These are phyloP conservation scores for Ophion obscuratus DNA, from an alignment of 2,888 invertebrate species.

Conservation along the genomic window DNA sequence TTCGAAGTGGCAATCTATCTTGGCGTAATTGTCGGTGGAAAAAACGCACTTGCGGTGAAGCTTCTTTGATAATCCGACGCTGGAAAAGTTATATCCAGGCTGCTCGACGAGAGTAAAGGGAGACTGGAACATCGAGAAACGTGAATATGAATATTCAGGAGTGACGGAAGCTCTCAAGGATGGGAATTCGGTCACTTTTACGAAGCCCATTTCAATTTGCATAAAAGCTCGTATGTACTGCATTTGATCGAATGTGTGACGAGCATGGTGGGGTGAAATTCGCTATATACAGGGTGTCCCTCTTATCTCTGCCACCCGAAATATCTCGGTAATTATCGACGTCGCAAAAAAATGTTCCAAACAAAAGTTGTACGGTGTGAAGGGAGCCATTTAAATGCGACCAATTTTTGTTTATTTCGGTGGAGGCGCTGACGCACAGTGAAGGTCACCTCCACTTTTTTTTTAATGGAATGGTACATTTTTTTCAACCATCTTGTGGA, in stretches of 20 bases:
- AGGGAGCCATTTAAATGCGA: too few species aligned
- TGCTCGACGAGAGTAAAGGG: background rate
- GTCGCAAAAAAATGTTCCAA: too few species aligned
- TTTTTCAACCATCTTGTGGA: too few species aligned
- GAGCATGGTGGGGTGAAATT: background rate
- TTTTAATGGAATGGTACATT: too few species aligned
- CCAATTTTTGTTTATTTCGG: too few species aligned
- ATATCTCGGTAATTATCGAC: too few species aligned
- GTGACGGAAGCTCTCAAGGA: conserved; percentile 33
- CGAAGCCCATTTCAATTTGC: conserved; percentile 47
- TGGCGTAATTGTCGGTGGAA: background rate
- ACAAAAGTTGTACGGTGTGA: too few species aligned
- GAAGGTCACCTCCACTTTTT: too few species aligned
- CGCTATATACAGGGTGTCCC: conserved; percentile 27
- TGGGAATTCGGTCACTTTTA: conserved; percentile 41
- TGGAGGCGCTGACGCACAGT: too few species aligned
- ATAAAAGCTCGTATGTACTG: conserved; percentile 56
- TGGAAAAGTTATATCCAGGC: conserved; percentile 23
- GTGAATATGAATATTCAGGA: conserved; percentile 59
- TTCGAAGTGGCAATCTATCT: conserved; percentile 16
- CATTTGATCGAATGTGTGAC: conserved; percentile 24
- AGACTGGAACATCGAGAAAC: conserved; percentile 37
- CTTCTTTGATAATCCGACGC: conserved; percentile 2
- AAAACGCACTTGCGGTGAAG: conserved; percentile 2
- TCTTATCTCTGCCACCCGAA: too few species aligned